Base-by-base conservation (phyloP, 2,888 invertebrate genomes). In the Eumacrocentrus americanus region DNA sequence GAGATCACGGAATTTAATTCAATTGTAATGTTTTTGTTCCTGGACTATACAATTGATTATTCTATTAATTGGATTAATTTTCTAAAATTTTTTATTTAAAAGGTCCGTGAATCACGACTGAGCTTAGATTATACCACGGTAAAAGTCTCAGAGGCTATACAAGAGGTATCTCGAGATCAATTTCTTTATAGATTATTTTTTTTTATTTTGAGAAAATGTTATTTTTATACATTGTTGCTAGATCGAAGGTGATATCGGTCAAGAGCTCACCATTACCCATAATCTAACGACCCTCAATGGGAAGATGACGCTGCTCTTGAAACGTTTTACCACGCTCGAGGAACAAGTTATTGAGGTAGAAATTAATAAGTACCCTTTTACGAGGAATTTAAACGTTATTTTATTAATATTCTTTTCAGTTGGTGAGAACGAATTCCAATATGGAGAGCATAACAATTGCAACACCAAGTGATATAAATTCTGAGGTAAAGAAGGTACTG, bases 351-450 rank as follows among this genome's bases (percentile, higher is more conserved):
- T 78, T 42, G 78, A 78, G 72, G 78, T 77, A 64, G 14, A 29
- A 12, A 11, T 25, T 47, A 34, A 23, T 44, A 1, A 16, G n/a
- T 48, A 2, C 3, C 3, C 18, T 3, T 25, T 12, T n/a, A n/a
- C 1, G 9, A n/a, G 7, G 37, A 7, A 6, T 20, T 22, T 20
- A 48, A 42, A 46, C 12, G 53, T 46, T 16, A 34, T 40, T 42
- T 25, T 14, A 12, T 34, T 7, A 29, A 20, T 25, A 54, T 34
- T 42, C 25, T n/a, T 16, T 7, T 1, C 40, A 79, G 79, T 42
- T 76, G 35, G 71, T 77, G n/a, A 70, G 79, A 2, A 73, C 72
- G 68, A 71, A 71, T 47, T 63, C 71, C n/a, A 77, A 78, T 37
- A 72, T 67, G 63, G 74, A 75, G 38, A 78, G 70, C 63, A 72